Evolutionary conservation across 1,140 invertebrate genomes (phyloP), one percentile per base, ranked within the genome.

Genomic region (Apis florea): DNA sequence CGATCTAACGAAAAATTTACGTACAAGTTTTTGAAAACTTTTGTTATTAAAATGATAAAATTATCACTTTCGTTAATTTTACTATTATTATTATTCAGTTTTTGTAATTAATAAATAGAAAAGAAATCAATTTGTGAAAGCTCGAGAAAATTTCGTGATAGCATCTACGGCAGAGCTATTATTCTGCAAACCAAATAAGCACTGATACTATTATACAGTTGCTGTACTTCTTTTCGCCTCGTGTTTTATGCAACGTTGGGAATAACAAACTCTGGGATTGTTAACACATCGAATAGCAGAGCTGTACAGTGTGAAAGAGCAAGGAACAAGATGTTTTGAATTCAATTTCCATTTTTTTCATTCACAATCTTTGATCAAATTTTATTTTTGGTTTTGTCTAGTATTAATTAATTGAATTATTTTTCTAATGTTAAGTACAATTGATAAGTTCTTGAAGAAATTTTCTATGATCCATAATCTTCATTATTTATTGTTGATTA

Each of bases 171-270:
- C n/a, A 13, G 1, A 51, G 15, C 12, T 10, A 47, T 49, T 67
- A 49, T 9, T 49, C 31, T 47, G 11, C 66, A 67, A 68, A 49
- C 47, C 47, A 68, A 68, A 68, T 49, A 24, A 51, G 40, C 47
- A 49, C 15, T 10, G 17, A 9, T 12, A 15, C 17, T 68, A 24
- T 51, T 68, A 68, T 51, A 68, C 47, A 68, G 21, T 68, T 51
- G 3, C 21, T 51, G n/a, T 49, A 51, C 67, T 51, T 68, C 40
- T 68, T 68, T 68, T 51, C 40, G 51, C n/a, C n/a, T 51, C 15
- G 21, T 51, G 67, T 51, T 68, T 68, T 68, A 68, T 68, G 47
- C 67, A 68, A 68, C 67, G 67, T 68, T 15, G 24, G 21, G 47
- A 9, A 51, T 15, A 49, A 68, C 40, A 51, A 68, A 68, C 67